Evolutionary conservation across 2,888 invertebrate species (phyloP), one percentile per base, ranked within the genome.

Genomic region (Amaurobius ferox): DNA sequence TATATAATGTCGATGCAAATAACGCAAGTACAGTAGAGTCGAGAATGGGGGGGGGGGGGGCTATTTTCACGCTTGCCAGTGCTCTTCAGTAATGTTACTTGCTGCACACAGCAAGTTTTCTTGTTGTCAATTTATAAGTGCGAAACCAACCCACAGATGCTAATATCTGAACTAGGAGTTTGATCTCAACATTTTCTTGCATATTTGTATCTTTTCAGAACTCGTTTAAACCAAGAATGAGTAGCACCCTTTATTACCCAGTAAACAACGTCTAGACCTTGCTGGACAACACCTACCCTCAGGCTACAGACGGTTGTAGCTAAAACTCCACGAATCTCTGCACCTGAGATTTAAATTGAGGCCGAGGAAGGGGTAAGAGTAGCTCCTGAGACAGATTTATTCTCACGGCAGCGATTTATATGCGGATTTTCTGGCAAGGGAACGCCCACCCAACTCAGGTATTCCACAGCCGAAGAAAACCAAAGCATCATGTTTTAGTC

Each of bases 361-460:
- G 62, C n/a, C 71, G 66, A 62, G 16, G 55, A 7, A n/a, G 23
- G 55, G 68, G 73, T 81, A 40, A 74, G 32, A 67, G 30, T n/a
- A 30, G 26, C 11, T 23, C 23, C 40, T 30, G 44, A 64, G 81
- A 83, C 81, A 83, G 81, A 83, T 83, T 83, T 83, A 83, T 44
- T 40, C 35, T 3, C 48, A 7, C 26, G 7, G 13, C 30, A 35
- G n/a, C 67, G 71, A 76, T 83, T 83, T 83, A 83, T 68, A 76
- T 30, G 70, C 28, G 67, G 67, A 23, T 62, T 64, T 83, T 70
- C 61, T 26, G 9, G 64, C 30, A 76, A 26, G 9, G 64, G 48
- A 62, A 62, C 81, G 81, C 81, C 81, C 39, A 76, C 70, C 1
- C 62, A 68, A 40, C 40, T 55, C 3, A 23, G 11, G 55, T 16